These are phyloP conservation scores for Chironomus tepperi DNA, from an alignment of 1,140 invertebrate genomes.

Conservation along the genomic window DNA sequence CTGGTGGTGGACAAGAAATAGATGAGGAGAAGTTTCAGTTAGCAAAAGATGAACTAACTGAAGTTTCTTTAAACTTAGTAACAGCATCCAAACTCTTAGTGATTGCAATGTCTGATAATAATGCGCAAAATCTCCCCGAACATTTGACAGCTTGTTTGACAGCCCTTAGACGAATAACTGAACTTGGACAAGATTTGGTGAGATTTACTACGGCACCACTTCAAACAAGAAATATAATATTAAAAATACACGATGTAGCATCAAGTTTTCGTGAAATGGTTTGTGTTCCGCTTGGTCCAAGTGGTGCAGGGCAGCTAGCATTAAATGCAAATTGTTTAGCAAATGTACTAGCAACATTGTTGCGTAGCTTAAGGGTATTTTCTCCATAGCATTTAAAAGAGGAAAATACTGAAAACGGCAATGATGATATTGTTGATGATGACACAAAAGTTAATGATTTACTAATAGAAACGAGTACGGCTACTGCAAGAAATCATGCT, in stretches of 20 bases:
- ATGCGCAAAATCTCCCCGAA: slow-evolving; percentile 46
- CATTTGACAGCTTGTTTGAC: slow-evolving; percentile 62
- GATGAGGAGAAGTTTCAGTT: slow-evolving; percentile 62
- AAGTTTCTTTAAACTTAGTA: slow-evolving; percentile 69
- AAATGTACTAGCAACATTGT: slow-evolving; percentile 66
- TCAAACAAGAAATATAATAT: slow-evolving; percentile 68
- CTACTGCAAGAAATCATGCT: not conserved
- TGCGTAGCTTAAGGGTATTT: slow-evolving; percentile 73
- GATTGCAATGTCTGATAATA: slow-evolving; percentile 59
- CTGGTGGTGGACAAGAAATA: slow-evolving; percentile 58
- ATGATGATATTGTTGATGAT: not conserved
- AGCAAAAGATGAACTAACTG: slow-evolving; percentile 66
- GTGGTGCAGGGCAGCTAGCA: slow-evolving; percentile 50
- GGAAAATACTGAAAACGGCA: not conserved
- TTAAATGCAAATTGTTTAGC: slow-evolving; percentile 71
- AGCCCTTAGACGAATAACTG: slow-evolving; percentile 55
- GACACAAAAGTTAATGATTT: not conserved
- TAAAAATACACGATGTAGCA: slow-evolving; percentile 69
- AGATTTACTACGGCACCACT: slow-evolving; percentile 62
- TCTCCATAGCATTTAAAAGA: slow-evolving; percentile 46
- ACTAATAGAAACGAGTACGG: not conserved
- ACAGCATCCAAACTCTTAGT: slow-evolving; percentile 76
- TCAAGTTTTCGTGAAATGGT: slow-evolving; percentile 64
- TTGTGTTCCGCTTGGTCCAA: slow-evolving; percentile 48
- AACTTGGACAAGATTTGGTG: slow-evolving; percentile 61